Evolutionary conservation across 2,888 invertebrate genomes (phyloP), one percentile per base, ranked within the genome.

Genomic region (Drosophila acutilabella): DNA sequence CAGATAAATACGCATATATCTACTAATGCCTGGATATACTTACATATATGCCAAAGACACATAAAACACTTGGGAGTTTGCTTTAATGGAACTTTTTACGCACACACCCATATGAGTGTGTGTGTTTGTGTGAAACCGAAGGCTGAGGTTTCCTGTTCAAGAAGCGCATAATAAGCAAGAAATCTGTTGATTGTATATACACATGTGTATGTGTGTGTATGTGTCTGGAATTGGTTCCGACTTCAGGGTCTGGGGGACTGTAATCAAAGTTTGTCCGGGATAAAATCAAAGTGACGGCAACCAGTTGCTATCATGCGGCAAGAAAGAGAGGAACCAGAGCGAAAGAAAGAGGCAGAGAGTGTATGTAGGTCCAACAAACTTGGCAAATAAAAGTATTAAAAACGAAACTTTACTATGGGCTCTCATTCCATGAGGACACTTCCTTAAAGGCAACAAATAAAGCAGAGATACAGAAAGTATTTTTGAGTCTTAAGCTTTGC

Each of bases 101-200:
- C 81, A 78, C 74, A 74, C 58, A 73, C 48, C 62, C 45, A 53
- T 50, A 30, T 41, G 50, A 13, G n/a, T 11, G n/a, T 30, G 0
- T 18, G 40, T 3, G 44, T 11, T 13, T 3, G 44, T 8, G 5
- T 23, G 26, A 20, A 18, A 40, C 5, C n/a, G 40, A 18, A 7
- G 41, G 26, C 11, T 40, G 16, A 26, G 42, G 56, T 30, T 23
- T 36, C 38, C 57, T 45, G 56, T 33, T 58, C 51, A 67, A 74
- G 72, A 71, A 70, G 72, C 85, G 73, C 75, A 81, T 85, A 81
- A 85, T 85, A 78, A 81, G 78, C 79, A 78, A 76, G 76, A 85
- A 81, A 81, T 84, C 81, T 77, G 84, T 80, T 80, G 80, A 72
- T 77, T 72, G 80, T 71, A 56, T 66, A 51, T 11, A 51, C 47